Percentiles rank a stretch among this genome's conserved stretches.
phyloP scores from a whole-genome alignment of 2,797 vertebrate genomes.

The Champsocephalus gunnari region DNA sequence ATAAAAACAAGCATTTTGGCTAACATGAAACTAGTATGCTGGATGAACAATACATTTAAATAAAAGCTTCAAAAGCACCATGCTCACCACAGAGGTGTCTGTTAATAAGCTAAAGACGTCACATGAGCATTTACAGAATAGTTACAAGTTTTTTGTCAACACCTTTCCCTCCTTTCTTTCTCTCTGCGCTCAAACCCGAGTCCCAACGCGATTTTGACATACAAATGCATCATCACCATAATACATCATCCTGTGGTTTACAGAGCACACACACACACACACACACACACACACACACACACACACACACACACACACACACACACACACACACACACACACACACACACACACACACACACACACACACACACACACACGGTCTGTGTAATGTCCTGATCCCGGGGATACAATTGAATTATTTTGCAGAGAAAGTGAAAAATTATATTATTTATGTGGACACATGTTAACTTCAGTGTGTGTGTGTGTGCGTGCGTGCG shows the following conservation, averaged over 20 bases:
- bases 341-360: slow-evolving; percentile 48
- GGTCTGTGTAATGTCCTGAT: slow-evolving; percentile 46
- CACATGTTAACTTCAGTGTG: slow-evolving; percentile 31
- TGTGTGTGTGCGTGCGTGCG: neutral
- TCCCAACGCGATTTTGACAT: slow-evolving; percentile 20
- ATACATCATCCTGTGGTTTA: slow-evolving; percentile 49
- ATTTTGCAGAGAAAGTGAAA: slow-evolving; percentile 16
- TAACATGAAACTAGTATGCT: neutral
- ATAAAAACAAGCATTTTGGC: neutral
- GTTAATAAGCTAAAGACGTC: neutral
- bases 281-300: slow-evolving; percentile 41
- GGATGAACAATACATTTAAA: neutral
- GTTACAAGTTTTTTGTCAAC: neutral
- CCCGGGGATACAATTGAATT: slow-evolving; percentile 22
- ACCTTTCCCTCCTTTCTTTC: neutral
- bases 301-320: slow-evolving; percentile 48
- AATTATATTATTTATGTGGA: slow-evolving; percentile 32
- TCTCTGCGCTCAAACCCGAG: slow-evolving; percentile 15
- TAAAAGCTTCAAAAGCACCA: neutral
- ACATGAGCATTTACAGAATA: neutral
- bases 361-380: slow-evolving; percentile 40
- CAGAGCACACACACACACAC: slow-evolving; percentile 47
- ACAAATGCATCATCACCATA: slow-evolving; percentile 23
- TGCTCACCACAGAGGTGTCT: neutral
- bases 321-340: slow-evolving; percentile 49